A percentile compares a stretch with the other conserved stretches of the same genome.
Evolutionary conservation across 2,113 vertebrate genomes (phyloP).

Genomic region (Ctenomys sociabilis): DNA sequence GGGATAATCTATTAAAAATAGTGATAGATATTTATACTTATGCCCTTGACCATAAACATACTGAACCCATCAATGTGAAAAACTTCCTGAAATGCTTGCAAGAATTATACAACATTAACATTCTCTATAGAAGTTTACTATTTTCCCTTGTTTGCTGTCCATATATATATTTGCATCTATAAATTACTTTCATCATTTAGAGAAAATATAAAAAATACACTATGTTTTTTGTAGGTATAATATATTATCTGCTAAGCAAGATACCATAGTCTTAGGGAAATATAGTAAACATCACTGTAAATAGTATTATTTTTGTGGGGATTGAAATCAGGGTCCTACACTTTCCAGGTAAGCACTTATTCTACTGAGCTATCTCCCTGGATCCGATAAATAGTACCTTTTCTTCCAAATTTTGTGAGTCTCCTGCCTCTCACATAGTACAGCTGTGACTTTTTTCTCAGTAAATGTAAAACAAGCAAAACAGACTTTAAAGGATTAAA

Average conservation of each 20-base stretch:
- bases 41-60: not conserved
- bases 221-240: not conserved
- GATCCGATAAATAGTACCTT: too few species aligned
- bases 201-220: not conserved
- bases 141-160: not conserved
- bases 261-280: not conserved
- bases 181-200: not conserved
- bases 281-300: not conserved
- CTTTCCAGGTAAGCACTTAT: too few species aligned
- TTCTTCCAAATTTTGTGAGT: not conserved
- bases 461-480: not conserved
- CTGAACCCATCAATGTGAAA: not conserved
- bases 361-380: too few species aligned
- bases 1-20: not conserved
- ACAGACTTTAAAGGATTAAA: slow-evolving; percentile 28
- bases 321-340: too few species aligned
- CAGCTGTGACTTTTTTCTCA: not conserved
- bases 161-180: not conserved
- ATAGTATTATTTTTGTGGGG: too few species aligned
- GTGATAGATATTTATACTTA: not conserved
- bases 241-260: not conserved
- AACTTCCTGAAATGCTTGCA: not conserved
- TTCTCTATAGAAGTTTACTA: not conserved
- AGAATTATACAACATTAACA: not conserved
- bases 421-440: not conserved